Base-by-base conservation (phyloP, 1,140 invertebrate genomes). In the Drosophila fuyamai region DNA sequence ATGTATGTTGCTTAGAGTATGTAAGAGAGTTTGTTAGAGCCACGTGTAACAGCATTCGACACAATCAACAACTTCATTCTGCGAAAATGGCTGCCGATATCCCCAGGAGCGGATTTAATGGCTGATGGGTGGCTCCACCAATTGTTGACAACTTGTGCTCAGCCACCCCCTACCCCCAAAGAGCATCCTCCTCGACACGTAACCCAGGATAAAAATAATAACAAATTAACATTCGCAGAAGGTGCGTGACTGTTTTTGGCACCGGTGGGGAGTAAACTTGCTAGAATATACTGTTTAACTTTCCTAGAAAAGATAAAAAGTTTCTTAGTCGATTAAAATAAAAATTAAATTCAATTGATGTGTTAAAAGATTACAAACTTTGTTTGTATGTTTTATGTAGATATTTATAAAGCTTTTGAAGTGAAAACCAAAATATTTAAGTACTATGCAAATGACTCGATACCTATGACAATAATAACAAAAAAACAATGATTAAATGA, bases 51-150 rank as follows among this genome's bases (percentile, higher is more conserved):
- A 67, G 66, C 56, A 57, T 72, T 66, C 46, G 51, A 67, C 59
- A 88, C 59, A 65, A 79, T 72, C 83, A 82, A 86, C 83, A 88
- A 68, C 83, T 83, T 82, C 72, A 88, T 88, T 88, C 57, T 70
- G 59, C 32, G 36, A 70, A 78, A 77, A 78, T 66, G 62, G 43
- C 65, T 71, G 67, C 16, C 67, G 50, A 71, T 71, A 71, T 70
- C 44, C 67, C 43, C 27, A 29, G 51, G 41, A 32, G 29, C 29
- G 13, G 23, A 53, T 53, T 14, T 14, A 8, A 9, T 7, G 14
- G 14, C 32, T 16, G 8, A 9, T 58, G 5, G 38, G 47, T 46
- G 62, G 59, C 65, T 44, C 27, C 73, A 51, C 59, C 83, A 79
- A 82, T 86, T 82, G 82, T 73, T 86, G 78, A 81, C 78, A 86